phyloP scores from a whole-genome alignment of 2,113 vertebrate genomes.

The Podilymbus podiceps region DNA sequence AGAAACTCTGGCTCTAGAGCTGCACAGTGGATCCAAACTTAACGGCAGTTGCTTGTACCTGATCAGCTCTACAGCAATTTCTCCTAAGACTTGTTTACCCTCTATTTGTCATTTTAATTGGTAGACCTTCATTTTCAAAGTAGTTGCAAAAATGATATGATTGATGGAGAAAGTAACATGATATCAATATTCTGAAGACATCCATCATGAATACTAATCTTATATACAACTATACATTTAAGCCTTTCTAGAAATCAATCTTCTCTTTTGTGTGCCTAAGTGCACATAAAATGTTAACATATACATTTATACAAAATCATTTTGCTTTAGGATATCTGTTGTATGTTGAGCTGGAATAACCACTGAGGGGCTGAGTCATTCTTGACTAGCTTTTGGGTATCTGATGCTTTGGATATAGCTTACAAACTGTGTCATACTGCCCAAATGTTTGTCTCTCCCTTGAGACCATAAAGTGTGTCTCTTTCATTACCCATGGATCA shows the following conservation, averaged over 20 bases:
- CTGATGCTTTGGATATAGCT: not conserved
- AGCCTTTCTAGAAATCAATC: not conserved
- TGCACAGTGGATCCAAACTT: not conserved
- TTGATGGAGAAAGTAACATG: not conserved
- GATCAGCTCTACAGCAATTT: not conserved
- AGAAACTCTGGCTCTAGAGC: not conserved
- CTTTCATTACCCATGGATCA: not conserved
- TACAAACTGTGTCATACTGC: not conserved
- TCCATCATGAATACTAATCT: constrained; percentile 10
- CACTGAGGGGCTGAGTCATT: not conserved
- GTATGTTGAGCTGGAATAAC: not conserved
- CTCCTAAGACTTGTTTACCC: not conserved
- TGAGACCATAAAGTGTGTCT: not conserved
- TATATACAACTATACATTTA: not conserved
- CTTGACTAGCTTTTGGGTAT: not conserved
- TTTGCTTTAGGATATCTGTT: not conserved
- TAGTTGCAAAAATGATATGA: not conserved
- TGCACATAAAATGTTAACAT: not conserved
- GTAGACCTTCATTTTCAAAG: not conserved
- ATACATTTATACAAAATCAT: not conserved
- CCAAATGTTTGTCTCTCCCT: not conserved
- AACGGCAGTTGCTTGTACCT: not conserved
- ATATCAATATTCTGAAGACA: constrained; percentile 8
- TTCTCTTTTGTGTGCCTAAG: not conserved
- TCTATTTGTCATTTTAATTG: not conserved